phyloP scores from a whole-genome alignment of 37 sponge, comb jelly and placozoan species.

The Ianthella basta region DNA sequence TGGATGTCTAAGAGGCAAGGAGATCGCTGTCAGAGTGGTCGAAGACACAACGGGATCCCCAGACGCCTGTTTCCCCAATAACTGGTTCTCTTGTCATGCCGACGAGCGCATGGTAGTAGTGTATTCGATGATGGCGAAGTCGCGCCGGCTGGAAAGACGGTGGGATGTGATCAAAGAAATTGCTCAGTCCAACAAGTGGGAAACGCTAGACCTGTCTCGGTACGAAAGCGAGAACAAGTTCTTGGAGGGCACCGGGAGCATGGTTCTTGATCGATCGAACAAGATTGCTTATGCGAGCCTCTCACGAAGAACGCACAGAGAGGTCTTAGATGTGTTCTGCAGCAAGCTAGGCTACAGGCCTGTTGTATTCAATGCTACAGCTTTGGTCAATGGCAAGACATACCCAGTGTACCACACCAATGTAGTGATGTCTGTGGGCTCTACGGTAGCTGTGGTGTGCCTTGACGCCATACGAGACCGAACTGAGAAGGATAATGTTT shows the following conservation, averaged over 20 bases:
- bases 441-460: constrained; percentile 58
- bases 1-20: constrained; percentile 5
- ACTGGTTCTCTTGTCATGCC: constrained; percentile 77
- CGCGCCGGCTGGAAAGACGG: constrained; percentile 53
- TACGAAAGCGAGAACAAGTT: constrained; percentile 60
- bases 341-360: constrained; percentile 43
- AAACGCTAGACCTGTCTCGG: constrained; percentile 49
- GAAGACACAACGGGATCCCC: constrained; percentile 48
- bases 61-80: constrained; percentile 84
- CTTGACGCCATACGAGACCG: constrained; percentile 49
- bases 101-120: constrained; percentile 37
- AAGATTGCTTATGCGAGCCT: constrained; percentile 59
- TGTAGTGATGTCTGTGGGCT: constrained; percentile 68
- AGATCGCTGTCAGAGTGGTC: constrained; percentile 35
- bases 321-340: constrained; percentile 51
- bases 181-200: not conserved
- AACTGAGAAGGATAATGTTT: constrained; percentile 33
- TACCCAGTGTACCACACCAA: constrained; percentile 85
- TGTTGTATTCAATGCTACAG: constrained; percentile 45
- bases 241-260: constrained; percentile 86
- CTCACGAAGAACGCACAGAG: constrained; percentile 56
- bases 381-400: not conserved
- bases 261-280: constrained; percentile 79
- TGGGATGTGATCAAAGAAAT: constrained; percentile 43
- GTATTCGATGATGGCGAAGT: constrained; percentile 70